Base-by-base conservation (phyloP, 2,888 invertebrate species). In the Neoitamus cyanurus region DNA sequence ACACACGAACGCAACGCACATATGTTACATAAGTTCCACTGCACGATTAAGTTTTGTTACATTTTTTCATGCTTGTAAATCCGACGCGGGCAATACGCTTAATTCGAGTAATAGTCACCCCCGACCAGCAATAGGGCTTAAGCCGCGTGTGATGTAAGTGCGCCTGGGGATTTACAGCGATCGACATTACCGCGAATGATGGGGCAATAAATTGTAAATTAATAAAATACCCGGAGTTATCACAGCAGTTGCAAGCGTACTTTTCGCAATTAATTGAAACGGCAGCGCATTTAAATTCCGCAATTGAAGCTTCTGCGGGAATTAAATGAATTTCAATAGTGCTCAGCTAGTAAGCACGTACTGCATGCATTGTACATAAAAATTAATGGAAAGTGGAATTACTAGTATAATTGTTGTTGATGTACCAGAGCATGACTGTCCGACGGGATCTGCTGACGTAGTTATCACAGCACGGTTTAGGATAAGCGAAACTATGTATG, bases 191-290 rank as follows among this genome's bases (percentile, higher is more conserved):
- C 11, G 46, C 25, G 30, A 42, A 30, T 58, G 15, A 78, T 15
- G 30, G 15, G 78, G 20, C 15, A 58, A 78, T 78, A 78, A 75
- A 78, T 78, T 78, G 58, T 31, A 58, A 78, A 78, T 78, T 78
- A 78, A 78, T 78, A 58, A 78, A 48, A 78, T 78, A 78, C 30
- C 11, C 25, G 42, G 34, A 78, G 78, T n/a, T 58, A 78, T 31
- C 48, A 28, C 70, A 7, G 5, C 70, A 30, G 31, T 70, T 70
- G 13, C 31, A 70, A 13, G 31, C 70, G 31, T 30, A 70, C 28
- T 78, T 78, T 58, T 78, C 42, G 34, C 48, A 48, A 78, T 48
- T 78, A 78, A 78, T 78, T 78, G 58, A 48, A 78, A 58, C 48
- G 20, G 31, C 58, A 58, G n/a, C 48, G n/a, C 7, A 78, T 30